Evolutionary conservation across 1,140 invertebrate genomes (phyloP), one percentile per base, ranked within the genome.

Genomic region (Lepidurus packardi): DNA sequence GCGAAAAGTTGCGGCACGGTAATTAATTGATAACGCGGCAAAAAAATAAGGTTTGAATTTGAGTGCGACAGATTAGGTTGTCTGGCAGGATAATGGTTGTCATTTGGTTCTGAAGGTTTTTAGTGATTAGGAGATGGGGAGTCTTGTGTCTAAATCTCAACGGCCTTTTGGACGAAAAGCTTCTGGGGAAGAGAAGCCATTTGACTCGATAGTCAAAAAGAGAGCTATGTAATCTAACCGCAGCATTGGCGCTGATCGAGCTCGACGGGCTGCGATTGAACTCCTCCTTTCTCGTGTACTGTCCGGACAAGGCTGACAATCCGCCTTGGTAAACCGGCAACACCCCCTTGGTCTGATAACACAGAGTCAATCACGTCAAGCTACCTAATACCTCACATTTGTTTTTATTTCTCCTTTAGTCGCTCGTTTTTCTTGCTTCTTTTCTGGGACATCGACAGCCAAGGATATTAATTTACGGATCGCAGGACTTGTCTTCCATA

Each of bases 381-480:
- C 53, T 65, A 65, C 53, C 53, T 65, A 65, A 65, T 65, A 65
- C 53, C 53, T 65, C 53, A 65, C 53, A 65, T 65, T 65, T 65
- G 53, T 65, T 65, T 34, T 65, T 65, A 65, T 65, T 65, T 65
- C 53, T 21, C 53, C 21, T 65, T 65, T 65, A 1, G 13, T n/a
- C 53, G 6, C 34, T 21, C 53, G 8, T 65, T 65, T 65, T 13
- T 21, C 53, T 21, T 65, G n/a, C 6, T 4, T 65, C 1, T 16
- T 21, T 16, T 13, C 8, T 21, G 45, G 21, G 21, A 65, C 16
- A 21, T 65, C 53, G n/a, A 65, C 53, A 65, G 13, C 53, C 21
- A 9, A 21, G 16, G 53, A 65, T 65, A 65, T 65, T 65, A 65
- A 65, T 65, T 65, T 65, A 65, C 53, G 16, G 21, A 65, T 65